Percentiles rank a stretch among this genome's conserved stretches.
Conservation (phyloP, 2,888 invertebrate genomes). For the Metacarcinus magister region DNA sequence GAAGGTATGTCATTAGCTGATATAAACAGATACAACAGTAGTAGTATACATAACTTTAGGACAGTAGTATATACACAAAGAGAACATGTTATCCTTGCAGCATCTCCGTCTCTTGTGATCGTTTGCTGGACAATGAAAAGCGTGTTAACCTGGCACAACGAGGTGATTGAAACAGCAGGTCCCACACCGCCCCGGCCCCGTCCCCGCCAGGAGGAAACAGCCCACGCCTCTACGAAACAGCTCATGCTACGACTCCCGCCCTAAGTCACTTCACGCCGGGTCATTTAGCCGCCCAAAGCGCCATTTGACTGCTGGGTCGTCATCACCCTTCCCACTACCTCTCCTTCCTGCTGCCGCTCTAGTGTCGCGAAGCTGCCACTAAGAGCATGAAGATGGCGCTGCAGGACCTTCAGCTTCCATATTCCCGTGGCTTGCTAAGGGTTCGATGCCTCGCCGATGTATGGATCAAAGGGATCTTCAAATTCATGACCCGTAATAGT, state of each 20-base stretch:
- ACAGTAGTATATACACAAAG: too few species aligned
- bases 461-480: background rate
- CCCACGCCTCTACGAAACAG: too few species aligned
- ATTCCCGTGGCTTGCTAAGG: background rate
- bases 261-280: background rate
- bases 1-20: too few species aligned
- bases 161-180: background rate
- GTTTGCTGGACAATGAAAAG: background rate
- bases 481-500: background rate
- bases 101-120: background rate
- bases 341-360: background rate
- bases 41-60: too few species aligned
- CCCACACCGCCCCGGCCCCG: background rate
- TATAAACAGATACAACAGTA: too few species aligned
- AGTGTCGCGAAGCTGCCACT: background rate
- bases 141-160: background rate
- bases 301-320: background rate
- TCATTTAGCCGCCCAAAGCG: background rate
- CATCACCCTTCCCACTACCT: background rate
- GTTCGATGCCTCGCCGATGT: background rate
- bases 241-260: background rate
- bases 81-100: background rate
- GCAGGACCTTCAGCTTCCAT: too few species aligned
- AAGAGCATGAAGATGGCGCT: too few species aligned
- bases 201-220: background rate